These are phyloP conservation scores for Vulpes lagopus DNA, from an alignment of 2,113 vertebrate genomes.

Conservation along the genomic window DNA sequence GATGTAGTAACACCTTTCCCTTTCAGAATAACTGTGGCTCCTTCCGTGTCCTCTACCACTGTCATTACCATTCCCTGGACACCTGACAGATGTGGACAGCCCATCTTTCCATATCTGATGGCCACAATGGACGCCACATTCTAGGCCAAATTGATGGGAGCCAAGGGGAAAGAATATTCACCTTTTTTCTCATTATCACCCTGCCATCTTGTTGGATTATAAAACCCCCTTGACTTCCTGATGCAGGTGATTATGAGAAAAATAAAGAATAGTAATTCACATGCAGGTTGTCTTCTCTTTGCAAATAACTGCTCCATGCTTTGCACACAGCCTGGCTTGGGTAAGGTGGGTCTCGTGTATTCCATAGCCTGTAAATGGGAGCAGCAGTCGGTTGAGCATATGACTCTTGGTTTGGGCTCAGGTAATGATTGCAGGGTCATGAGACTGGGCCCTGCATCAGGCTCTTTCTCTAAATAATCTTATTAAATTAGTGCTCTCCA, in stretches of 20 bases:
- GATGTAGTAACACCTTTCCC: too few relatives aligned
- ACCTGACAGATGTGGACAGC: neutral
- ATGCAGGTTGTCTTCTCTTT: too few relatives aligned
- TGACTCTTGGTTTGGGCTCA: neutral
- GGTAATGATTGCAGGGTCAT: neutral
- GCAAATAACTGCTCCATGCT: too few relatives aligned
- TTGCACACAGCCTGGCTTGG: fast-evolving
- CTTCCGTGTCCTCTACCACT: too few relatives aligned
- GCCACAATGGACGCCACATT: neutral
- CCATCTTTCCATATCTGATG: neutral
- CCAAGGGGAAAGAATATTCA: too few relatives aligned
- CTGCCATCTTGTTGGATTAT: too few relatives aligned
- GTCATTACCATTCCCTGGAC: fast-evolving
- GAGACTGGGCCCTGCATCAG: neutral
- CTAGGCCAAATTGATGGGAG: neutral
- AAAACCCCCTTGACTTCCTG: neutral
- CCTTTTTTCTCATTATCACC: neutral
- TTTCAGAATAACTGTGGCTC: neutral
- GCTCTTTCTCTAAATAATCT: neutral
- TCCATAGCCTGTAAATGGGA: fast-evolving
- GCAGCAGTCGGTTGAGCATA: neutral
- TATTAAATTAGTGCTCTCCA: neutral
- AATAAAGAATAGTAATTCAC: fast-evolving
- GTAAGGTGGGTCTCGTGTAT: too few relatives aligned
- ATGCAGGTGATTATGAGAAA: neutral